Evolutionary conservation across 2,888 invertebrate species (phyloP).

Genomic region (Geotrupes spiniger): DNA sequence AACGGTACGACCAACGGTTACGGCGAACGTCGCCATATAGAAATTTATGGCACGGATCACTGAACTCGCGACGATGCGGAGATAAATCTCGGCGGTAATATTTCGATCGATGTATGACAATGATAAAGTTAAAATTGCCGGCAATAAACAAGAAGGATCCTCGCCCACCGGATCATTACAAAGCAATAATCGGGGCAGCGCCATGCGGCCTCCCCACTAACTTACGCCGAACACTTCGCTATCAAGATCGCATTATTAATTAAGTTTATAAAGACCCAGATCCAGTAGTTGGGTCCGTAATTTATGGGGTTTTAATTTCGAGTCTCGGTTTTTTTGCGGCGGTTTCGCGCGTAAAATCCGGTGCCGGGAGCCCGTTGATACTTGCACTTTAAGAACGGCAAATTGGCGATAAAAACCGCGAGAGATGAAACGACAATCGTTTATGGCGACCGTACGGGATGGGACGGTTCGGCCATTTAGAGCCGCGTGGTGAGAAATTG

Average conservation of each 20-base stretch:
- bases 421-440: slow-evolving; percentile 20
- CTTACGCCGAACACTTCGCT: slow-evolving; percentile 15
- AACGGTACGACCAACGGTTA: too few relatives aligned
- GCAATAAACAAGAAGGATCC: slow-evolving; percentile 11
- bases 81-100: slow-evolving; percentile 15
- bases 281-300: slow-evolving; percentile 9
- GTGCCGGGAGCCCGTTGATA: too few relatives aligned
- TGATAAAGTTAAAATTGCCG: slow-evolving; percentile 13
- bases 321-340: too few relatives aligned
- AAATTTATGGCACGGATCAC: too few relatives aligned
- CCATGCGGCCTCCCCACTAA: slow-evolving; percentile 18
- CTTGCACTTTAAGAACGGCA: too few relatives aligned
- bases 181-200: slow-evolving; percentile 16
- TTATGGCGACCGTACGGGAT: slow-evolving; percentile 12
- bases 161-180: slow-evolving; percentile 18
- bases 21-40: too few relatives aligned
- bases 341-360: too few relatives aligned
- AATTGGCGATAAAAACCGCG: slow-evolving; percentile 15
- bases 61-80: too few relatives aligned
- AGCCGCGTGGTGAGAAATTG: slow-evolving; percentile 20
- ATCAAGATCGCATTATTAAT: slow-evolving; percentile 25
- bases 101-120: slow-evolving; percentile 16
- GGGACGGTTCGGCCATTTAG: slow-evolving; percentile 14
- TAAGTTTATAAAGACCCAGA: slow-evolving; percentile 22
- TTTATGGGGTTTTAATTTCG: slow-evolving; percentile 7